Evolutionary conservation across 1,140 invertebrate species (phyloP).

Genomic region (Ladona fulva): DNA sequence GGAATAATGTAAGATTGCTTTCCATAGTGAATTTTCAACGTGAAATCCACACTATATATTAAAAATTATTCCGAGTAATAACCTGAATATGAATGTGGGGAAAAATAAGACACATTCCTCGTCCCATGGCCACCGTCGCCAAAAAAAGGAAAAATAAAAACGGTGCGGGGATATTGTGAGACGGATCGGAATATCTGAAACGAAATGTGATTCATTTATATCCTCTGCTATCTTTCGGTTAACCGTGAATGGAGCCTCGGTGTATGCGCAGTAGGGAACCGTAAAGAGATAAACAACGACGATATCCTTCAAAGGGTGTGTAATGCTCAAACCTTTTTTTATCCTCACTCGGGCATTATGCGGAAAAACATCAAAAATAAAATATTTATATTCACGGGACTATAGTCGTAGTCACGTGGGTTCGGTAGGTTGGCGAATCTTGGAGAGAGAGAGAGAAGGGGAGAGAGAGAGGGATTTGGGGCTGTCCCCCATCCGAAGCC

Average conservation of each 20-base stretch:
- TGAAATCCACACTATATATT: too few species aligned
- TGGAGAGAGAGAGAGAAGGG: neutral
- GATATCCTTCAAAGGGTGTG: conserved; percentile 4
- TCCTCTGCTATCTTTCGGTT: neutral
- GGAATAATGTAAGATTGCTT: too few species aligned
- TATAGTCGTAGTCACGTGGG: neutral
- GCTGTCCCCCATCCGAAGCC: neutral
- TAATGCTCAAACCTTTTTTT: neutral
- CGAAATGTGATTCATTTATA: conserved; percentile 6
- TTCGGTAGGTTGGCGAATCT: neutral
- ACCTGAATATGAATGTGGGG: too few species aligned
- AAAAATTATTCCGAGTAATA: too few species aligned
- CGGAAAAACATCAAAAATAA: neutral
- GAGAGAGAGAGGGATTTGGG: neutral
- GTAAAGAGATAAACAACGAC: conserved; percentile 6
- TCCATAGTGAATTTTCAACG: too few species aligned
- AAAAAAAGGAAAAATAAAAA: too few species aligned
- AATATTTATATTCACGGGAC: neutral
- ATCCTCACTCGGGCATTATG: neutral
- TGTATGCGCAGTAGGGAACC: neutral
- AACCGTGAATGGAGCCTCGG: neutral
- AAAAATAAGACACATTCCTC: too few species aligned
- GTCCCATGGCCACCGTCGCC: too few species aligned
- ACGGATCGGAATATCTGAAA: neutral
- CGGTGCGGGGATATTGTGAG: neutral